A percentile compares a stretch with the other conserved stretches of the same genome.
Evolutionary conservation across 2,797 vertebrate genomes (phyloP).

Genomic region (Phrynocephalus forsythii): DNA sequence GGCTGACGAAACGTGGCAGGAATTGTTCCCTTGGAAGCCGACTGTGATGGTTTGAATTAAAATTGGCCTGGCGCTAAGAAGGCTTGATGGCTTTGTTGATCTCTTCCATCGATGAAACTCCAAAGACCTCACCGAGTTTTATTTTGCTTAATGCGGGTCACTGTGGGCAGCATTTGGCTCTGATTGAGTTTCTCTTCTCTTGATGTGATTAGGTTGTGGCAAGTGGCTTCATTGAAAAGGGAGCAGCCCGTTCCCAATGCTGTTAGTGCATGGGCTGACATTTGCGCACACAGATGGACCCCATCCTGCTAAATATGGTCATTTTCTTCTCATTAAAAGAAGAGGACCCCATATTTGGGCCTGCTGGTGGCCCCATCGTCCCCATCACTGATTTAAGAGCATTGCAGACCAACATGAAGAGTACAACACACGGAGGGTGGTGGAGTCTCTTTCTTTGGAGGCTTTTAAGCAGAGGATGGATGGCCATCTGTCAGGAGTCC

Average conservation of each 20-base stretch:
- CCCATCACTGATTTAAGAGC: too few species aligned
- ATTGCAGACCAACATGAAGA: too few species aligned
- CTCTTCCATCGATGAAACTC: neutral
- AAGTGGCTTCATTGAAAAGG: rapidly evolving
- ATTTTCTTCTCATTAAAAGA: neutral
- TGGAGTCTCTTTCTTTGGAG: too few species aligned
- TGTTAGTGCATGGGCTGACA: neutral
- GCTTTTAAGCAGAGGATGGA: too few species aligned
- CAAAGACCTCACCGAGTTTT: conserved; percentile 25
- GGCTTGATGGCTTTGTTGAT: conserved; percentile 49
- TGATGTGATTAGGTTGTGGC: neutral
- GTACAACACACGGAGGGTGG: too few species aligned
- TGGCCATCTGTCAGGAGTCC: too few species aligned
- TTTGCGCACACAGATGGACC: neutral
- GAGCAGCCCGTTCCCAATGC: neutral
- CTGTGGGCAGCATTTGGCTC: conserved; percentile 40
- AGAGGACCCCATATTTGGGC: neutral
- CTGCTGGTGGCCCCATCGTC: too few species aligned
- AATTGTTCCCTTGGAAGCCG: conserved; percentile 6
- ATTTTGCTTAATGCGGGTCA: conserved; percentile 47
- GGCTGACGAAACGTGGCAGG: neutral
- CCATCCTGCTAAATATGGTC: neutral
- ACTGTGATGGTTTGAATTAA: conserved; percentile 23
- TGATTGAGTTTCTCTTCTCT: conserved; percentile 38
- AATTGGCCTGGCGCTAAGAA: conserved; percentile 46